Evolutionary conservation across 2,888 invertebrate genomes (phyloP).

Genomic region (Xestoiulus laeticollis): DNA sequence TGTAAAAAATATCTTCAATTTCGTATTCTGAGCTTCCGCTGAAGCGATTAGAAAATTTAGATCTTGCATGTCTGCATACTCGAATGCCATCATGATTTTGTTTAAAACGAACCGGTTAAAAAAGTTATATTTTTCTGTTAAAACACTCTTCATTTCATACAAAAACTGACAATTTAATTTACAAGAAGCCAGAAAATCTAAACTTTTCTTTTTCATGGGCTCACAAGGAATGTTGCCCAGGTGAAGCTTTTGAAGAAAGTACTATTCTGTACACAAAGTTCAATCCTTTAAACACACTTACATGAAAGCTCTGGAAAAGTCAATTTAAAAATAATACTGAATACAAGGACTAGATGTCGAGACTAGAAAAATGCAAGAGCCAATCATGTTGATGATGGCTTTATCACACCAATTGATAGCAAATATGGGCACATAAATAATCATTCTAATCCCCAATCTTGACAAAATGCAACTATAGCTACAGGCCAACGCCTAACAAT

Average conservation of each 20-base stretch:
- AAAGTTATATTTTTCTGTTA: neutral
- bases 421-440: conserved; percentile 2
- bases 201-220: neutral
- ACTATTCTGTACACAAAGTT: neutral
- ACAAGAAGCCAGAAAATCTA: neutral
- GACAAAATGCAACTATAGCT: neutral
- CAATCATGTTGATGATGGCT: neutral
- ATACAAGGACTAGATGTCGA: conserved; percentile 18
- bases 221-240: neutral
- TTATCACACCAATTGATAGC: conserved; percentile 30
- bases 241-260: neutral
- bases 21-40: too few species aligned
- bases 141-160: neutral
- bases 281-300: neutral
- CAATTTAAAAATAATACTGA: conserved; percentile 33
- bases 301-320: conserved; percentile 31
- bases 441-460: conserved; percentile 23
- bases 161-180: neutral
- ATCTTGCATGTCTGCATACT: neutral
- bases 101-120: neutral
- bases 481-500: conserved; percentile 5
- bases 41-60: too few species aligned
- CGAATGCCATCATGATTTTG: neutral
- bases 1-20: neutral
- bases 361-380: conserved; percentile 17